A percentile compares a stretch with the other conserved stretches of the same genome.
phyloP scores from a whole-genome alignment of 2,113 vertebrate species.

The Osmerus mordax region DNA sequence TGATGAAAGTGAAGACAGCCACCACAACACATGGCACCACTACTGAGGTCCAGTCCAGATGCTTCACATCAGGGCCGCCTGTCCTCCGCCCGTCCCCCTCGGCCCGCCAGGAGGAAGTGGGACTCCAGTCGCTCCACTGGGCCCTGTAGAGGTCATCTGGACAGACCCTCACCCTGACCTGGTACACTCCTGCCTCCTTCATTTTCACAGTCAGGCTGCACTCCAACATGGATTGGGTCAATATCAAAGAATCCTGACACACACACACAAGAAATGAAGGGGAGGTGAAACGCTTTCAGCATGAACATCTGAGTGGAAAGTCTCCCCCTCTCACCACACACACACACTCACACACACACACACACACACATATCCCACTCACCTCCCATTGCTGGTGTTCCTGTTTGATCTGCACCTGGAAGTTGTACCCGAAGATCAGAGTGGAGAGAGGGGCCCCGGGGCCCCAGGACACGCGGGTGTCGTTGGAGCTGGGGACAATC shows the following conservation, averaged over 20 bases:
- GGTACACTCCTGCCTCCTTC: conserved; percentile 15
- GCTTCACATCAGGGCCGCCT: background rate
- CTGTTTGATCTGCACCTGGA: conserved; percentile 55
- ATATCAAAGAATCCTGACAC: conserved; percentile 9
- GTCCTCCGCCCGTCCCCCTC: background rate
- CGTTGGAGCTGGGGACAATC: conserved; percentile 27
- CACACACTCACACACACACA: background rate
- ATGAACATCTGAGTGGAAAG: no score
- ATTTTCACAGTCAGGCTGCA: background rate
- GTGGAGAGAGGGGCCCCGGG: background rate
- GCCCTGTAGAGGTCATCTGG: background rate
- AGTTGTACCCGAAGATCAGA: background rate
- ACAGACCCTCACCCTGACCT: conserved; percentile 59
- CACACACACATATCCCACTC: conserved; percentile 12
- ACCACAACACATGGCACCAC: background rate
- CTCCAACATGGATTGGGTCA: rapidly evolving
- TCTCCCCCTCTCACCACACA: background rate
- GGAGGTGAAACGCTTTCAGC: no score
- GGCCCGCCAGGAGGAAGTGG: conserved; percentile 41
- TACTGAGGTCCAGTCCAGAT: background rate
- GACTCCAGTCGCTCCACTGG: conserved; percentile 73
- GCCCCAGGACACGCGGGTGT: conserved; percentile 50
- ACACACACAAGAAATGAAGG: background rate
- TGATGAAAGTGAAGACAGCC: conserved; percentile 1
- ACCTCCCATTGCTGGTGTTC: conserved; percentile 47